Percentiles rank a stretch among this genome's conserved stretches.
Conservation (phyloP, 2,797 vertebrate genomes). For the Holocentrus rufus region DNA sequence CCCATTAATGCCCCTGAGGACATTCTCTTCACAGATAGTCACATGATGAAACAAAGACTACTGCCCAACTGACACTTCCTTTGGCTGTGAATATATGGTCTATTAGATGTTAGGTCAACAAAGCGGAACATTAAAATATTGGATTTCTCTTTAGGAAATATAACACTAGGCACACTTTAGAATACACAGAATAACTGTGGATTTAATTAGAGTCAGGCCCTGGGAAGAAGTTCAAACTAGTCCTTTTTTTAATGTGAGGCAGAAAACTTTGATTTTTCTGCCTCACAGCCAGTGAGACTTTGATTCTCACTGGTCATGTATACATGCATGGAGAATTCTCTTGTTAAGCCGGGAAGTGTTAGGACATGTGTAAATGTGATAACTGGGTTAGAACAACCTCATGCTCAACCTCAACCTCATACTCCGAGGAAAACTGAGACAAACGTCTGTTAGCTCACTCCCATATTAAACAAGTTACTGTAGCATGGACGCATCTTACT, state of each 20-base stretch:
- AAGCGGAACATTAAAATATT: slow-evolving; percentile 45
- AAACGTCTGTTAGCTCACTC: not conserved
- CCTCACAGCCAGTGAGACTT: too few species aligned
- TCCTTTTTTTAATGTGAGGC: not conserved
- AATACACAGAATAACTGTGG: slow-evolving; percentile 24
- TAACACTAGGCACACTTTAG: slow-evolving; percentile 5
- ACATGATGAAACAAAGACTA: slow-evolving; percentile 55
- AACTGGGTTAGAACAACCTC: too few species aligned
- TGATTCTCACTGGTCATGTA: too few species aligned
- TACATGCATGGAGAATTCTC: too few species aligned
- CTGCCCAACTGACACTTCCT: slow-evolving; percentile 48
- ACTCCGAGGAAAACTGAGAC: too few species aligned
- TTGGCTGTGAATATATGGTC: slow-evolving; percentile 52
- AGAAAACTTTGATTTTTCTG: not conserved
- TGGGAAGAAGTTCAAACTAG: not conserved
- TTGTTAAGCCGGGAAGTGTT: too few species aligned
- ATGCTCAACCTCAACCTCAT: too few species aligned
- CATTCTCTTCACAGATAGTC: slow-evolving; percentile 51
- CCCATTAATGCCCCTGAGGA: slow-evolving; percentile 69
- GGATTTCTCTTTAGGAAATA: slow-evolving; percentile 32
- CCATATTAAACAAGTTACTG: not conserved
- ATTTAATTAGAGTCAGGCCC: slow-evolving; percentile 1
- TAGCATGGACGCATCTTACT: not conserved
- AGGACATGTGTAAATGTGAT: too few species aligned
- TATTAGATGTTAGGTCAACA: slow-evolving; percentile 65